These are phyloP conservation scores for Pomacea maculata DNA, from an alignment of 1,140 invertebrate species.

Conservation along the genomic window DNA sequence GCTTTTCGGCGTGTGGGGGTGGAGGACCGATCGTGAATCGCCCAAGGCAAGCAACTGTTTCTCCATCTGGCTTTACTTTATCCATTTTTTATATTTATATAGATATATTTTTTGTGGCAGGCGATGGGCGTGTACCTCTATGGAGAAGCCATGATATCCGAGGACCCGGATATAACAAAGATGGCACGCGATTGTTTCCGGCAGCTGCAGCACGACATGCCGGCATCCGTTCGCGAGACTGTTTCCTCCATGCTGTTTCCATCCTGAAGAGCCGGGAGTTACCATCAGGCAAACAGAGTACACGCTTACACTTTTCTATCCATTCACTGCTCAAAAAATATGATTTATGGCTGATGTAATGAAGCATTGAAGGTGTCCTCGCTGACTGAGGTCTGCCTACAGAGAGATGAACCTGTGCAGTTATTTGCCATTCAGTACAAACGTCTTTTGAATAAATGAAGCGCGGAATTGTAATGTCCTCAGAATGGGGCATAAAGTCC, in stretches of 20 bases:
- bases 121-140: constrained; percentile 47
- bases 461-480: too few relatives aligned
- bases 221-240: constrained; percentile 31
- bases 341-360: background rate
- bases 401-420: too few relatives aligned
- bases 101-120: constrained; percentile 12
- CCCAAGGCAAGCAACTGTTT: background rate
- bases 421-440: too few relatives aligned
- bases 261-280: background rate
- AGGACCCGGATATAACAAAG: constrained; percentile 19
- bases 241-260: constrained; percentile 37
- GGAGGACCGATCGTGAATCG: background rate
- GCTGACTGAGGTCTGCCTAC: background rate
- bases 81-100: background rate
- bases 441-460: too few relatives aligned
- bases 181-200: constrained; percentile 35
- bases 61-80: background rate
- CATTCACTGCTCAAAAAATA: background rate
- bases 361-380: background rate
- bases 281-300: background rate
- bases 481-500: too few relatives aligned
- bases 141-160: constrained; percentile 40
- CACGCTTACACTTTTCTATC: background rate
- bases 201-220: constrained; percentile 34
- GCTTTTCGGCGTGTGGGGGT: background rate